Percentiles rank a stretch among this genome's conserved stretches.
Conservation (phyloP, 64 coral and sea anemone genomes). For the Stichodactyla mertensii region DNA sequence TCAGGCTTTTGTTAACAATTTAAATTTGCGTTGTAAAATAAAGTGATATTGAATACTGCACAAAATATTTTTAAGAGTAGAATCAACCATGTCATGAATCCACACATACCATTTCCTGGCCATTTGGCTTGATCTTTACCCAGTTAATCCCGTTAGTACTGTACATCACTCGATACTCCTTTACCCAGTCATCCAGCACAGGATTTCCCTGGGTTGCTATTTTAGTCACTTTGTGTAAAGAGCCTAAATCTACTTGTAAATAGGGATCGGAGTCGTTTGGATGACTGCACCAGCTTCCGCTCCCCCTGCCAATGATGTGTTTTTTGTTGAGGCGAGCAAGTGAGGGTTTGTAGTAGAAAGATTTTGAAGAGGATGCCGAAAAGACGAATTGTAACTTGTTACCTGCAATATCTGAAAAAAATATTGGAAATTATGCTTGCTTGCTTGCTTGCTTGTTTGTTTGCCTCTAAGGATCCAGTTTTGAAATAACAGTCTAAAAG, state of each 20-base stretch:
- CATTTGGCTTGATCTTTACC: slow-evolving; percentile 30
- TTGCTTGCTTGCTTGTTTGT: too few relatives aligned
- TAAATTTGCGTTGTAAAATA: too few relatives aligned
- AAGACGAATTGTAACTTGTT: slow-evolving; percentile 1
- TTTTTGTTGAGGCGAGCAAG: slow-evolving; percentile 62
- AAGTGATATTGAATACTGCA: too few relatives aligned
- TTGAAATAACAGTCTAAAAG: too few relatives aligned
- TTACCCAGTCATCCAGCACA: slow-evolving; percentile 32
- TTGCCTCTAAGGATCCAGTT: too few relatives aligned
- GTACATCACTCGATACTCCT: slow-evolving; percentile 39
- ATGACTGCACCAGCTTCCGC: slow-evolving; percentile 68
- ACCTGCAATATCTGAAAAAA: background rate
- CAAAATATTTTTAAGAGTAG: too few relatives aligned
- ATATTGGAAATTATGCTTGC: too few relatives aligned
- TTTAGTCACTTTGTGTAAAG: slow-evolving; percentile 34
- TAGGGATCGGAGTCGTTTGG: slow-evolving; percentile 49
- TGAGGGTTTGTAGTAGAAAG: slow-evolving; percentile 36
- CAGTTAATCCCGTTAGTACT: slow-evolving; percentile 52
- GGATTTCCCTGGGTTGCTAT: slow-evolving; percentile 73
- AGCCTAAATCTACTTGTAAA: slow-evolving; percentile 54
- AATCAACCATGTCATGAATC: too few relatives aligned
- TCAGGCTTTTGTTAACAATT: too few relatives aligned
- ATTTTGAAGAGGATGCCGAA: slow-evolving; percentile 21
- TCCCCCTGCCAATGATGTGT: slow-evolving; percentile 28
- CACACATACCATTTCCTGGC: slow-evolving; percentile 36